Base-by-base conservation (phyloP, 2,113 vertebrate genomes). In the Phaetusa simplex region DNA sequence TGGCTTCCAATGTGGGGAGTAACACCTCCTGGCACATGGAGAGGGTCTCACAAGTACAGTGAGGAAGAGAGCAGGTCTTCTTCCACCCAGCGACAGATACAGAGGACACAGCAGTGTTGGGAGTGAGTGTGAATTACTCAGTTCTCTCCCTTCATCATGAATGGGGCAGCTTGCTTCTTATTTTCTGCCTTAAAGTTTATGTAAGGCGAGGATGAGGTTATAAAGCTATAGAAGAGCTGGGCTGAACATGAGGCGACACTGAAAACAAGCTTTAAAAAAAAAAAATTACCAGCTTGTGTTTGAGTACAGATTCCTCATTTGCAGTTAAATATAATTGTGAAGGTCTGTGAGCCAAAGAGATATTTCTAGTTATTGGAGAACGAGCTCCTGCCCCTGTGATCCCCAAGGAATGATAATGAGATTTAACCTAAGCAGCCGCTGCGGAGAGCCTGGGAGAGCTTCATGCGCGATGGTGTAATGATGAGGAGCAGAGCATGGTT, bases 301-400 rank as follows among this genome's bases (percentile, higher is more conserved):
- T 96, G 94, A 93, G 93, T 86, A 94, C 82, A 97, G 94, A 94
- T 91, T 88, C 95, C 95, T 96, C 94, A 89, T 96, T 97, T 97
- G 93, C 82, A 96, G 95, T 96, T 97, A 97, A 97, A 95, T 96
- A 96, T 95, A 96, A 96, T 96, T 94, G 90, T 95, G 92, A 78
- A 91, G 94, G 92, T 94, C 92, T 96, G 93, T 82, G 90, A 95
- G 96, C 83, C 73, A 96, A 70, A 74, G 93, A 94, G 93, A 95
- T 94, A 94, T 96, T 95, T 96, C 95, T 70, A 90, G 82, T 96
- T 95, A 88, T 90, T 93, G 94, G 88, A 94, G 95, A 94, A 86
- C 56, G 52, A 92, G 88, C 90, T 95, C 61, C 94, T 95, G 94
- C 81, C 94, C 96, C 94, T 86, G 83, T 94, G 95, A 95, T 95